Base-by-base conservation (phyloP, 1,140 invertebrate species). In the Cyclina sinensis region DNA sequence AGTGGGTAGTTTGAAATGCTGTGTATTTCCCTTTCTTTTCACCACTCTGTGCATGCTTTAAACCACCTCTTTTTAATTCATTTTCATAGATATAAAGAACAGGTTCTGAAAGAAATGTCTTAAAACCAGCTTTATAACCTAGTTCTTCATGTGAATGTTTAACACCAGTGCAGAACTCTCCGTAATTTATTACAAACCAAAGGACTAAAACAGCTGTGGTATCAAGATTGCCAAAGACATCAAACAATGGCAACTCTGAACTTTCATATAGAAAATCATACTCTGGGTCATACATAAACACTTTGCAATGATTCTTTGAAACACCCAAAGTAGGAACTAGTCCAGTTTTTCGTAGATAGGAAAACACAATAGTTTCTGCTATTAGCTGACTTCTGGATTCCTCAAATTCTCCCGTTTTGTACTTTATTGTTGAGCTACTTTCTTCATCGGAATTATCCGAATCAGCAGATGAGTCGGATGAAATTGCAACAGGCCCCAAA, bases 251-350 rank as follows among this genome's bases (percentile, higher is more conserved):
- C 14, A 74, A 21, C 18, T 74, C 70, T 74, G 70, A 74, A 37
- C 70, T 74, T 37, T 74, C 70, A 74, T 37, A 74, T 16, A 74
- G 32, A 14, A 74, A 24, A 74, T 74, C 70, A 74, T 21, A 74
- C n/a, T 74, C 14, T 43, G 70, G 70, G 32, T 74, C 70, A 74
- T 74, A 74, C 70, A 74, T 74, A 37, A 74, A 74, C 39, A 74
- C 24, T 74, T 74, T 74, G 14, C 35, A 37, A 21, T 74, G 18
- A 2, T 74, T 24, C 32, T 37, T 35, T 30, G 30, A 37, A 37
- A 74, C 24, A 39, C 70, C 30, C 14, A 74, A 1, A 3, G 70
- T 74, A 37, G 70, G 70, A 14, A 74, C 39, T 21, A 74, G 39
- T 43, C 70, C 70, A 37, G 0, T 21, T 74, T 43, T 74, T 43